Evolutionary conservation across 2,888 invertebrate genomes (phyloP).

Genomic region (Habrosyne pyritoides): DNA sequence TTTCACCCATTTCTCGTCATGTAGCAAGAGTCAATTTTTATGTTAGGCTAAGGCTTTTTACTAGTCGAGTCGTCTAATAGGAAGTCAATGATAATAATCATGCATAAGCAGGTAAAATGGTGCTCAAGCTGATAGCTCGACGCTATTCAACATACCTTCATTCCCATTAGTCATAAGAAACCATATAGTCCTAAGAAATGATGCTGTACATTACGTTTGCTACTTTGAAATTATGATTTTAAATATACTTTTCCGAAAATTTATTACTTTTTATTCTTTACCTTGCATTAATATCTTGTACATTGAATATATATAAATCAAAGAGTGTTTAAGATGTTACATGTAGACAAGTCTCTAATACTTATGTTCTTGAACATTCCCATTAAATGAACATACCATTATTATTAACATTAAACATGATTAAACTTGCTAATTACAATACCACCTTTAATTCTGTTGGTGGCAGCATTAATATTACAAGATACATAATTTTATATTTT

Average conservation of each 20-base stretch:
- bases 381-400: no score
- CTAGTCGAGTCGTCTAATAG: neutral
- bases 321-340: no score
- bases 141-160: neutral
- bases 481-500: no score
- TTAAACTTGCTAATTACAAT: no score
- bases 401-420: no score
- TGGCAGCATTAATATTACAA: no score
- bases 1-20: constrained; percentile 60
- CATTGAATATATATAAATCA: neutral
- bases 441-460: no score
- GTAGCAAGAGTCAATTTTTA: constrained; percentile 37
- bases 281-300: constrained; percentile 29
- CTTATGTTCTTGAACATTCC: no score
- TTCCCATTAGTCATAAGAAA: neutral
- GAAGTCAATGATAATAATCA: neutral
- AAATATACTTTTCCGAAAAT: constrained; percentile 34
- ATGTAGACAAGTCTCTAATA: no score
- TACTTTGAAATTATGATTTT: constrained; percentile 16
- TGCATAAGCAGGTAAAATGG: neutral
- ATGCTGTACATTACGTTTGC: neutral
- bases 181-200: neutral
- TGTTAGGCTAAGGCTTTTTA: constrained; percentile 22
- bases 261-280: constrained; percentile 42
- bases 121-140: neutral